Base-by-base conservation (phyloP, 2,113 vertebrate species). In the Rhinolophus ferrumequinum region DNA sequence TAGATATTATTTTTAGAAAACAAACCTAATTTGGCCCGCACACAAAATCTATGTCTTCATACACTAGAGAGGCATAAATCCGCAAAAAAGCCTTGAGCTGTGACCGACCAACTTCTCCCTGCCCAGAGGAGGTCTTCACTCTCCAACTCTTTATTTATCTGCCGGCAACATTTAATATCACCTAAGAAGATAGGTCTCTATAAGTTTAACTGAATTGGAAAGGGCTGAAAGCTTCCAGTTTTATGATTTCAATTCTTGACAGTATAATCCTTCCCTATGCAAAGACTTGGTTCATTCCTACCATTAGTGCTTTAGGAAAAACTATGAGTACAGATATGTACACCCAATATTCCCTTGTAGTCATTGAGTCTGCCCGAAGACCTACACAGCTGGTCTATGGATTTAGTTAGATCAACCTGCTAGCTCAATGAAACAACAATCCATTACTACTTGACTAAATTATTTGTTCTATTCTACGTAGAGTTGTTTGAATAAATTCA, bases 1-100 rank as follows among this genome's bases (percentile, higher is more conserved):
- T 97, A 95, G 82, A 90, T 86, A 97, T 96, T 97, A 94, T 95
- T 97, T 97, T 98, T 95, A 90, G 88, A 96, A 97, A 97, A 96
- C 85, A 98, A 97, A 97, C 90, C 97, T 96, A 96, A 91, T 94
- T 97, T 97, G 85, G 92, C 56, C 91, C 1, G 4, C 93, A 96
- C 85, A 97, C 91, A 96, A 82, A 94, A 91, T 91, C 97, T 96
- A 44, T 88, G 93, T 97, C 96, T 95, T 95, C 77, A 52, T 47
- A 69, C 33, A 94, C 79, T 85, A 89, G 95, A 83, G 62, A 96
- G 41, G 62, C 73, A 94, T 93, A 94, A 96, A 96, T 95, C 91
- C 94, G 67, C 13, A 38, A 38, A 82, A 85, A 75, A 69, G 26
- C 52, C 26, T 64, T 44, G 52, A 76, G 81, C 38, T 50, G 60